Conservation (phyloP, 2,113 vertebrate species). For the Nothoprocta pentlandii region DNA sequence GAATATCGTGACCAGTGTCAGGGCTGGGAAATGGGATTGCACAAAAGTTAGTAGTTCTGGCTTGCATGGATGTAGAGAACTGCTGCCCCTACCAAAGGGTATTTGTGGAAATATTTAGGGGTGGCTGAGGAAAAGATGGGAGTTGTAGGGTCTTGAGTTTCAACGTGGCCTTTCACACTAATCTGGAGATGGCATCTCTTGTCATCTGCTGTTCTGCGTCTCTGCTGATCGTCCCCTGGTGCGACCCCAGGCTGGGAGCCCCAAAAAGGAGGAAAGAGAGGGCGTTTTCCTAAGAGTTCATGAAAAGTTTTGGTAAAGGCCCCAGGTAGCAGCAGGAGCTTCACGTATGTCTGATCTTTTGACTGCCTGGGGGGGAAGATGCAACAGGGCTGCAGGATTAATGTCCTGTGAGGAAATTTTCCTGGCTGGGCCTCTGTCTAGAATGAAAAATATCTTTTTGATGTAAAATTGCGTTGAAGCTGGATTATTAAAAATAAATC, state of each 20-base stretch:
- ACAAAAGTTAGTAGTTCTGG: not conserved
- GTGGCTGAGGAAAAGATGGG: not conserved
- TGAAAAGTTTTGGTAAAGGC: not conserved
- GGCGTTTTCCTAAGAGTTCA: not conserved
- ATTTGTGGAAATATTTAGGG: not conserved
- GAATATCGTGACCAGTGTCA: not conserved
- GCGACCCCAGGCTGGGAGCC: not conserved
- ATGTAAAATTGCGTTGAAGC: not conserved
- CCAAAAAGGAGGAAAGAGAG: not conserved
- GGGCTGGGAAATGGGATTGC: not conserved
- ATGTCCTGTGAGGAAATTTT: not conserved
- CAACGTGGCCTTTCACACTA: not conserved
- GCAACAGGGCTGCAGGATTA: not conserved
- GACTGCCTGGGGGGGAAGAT: not conserved
- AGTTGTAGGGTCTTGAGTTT: not conserved
- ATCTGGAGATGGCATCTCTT: conserved; percentile 28
- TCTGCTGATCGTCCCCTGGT: not conserved
- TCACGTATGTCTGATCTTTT: not conserved
- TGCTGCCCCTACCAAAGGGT: not conserved
- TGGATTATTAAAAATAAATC: not conserved
- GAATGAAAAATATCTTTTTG: not conserved
- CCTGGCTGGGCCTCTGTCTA: not conserved
- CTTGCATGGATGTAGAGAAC: not conserved
- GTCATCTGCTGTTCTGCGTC: conserved; percentile 3
- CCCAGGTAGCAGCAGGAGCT: not conserved